These are phyloP conservation scores for Allophyes oxyacanthae DNA, from an alignment of 2,888 invertebrate genomes.

Conservation along the genomic window DNA sequence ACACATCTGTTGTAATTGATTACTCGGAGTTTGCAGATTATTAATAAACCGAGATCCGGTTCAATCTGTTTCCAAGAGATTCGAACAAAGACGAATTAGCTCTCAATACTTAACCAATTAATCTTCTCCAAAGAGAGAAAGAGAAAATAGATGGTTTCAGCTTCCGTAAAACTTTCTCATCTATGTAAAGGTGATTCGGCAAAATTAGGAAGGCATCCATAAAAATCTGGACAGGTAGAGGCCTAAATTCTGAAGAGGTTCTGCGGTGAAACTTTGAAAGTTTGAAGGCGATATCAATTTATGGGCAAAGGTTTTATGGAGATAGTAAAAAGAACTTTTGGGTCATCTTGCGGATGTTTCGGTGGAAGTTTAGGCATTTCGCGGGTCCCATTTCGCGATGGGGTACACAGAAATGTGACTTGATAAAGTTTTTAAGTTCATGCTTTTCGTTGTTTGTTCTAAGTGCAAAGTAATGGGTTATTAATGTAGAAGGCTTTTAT, in stretches of 20 bases:
- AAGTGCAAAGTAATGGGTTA: conserved; percentile 43
- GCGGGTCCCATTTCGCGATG: conserved; percentile 32
- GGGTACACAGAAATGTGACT: conserved; percentile 48
- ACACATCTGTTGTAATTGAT: conserved; percentile 46
- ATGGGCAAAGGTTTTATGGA: conserved; percentile 63
- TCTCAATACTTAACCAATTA: conserved; percentile 35
- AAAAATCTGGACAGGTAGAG: conserved; percentile 52
- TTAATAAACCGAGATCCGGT: conserved; percentile 37
- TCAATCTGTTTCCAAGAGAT: conserved; percentile 16
- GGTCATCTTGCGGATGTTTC: conserved; percentile 60
- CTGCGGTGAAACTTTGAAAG: conserved; percentile 47
- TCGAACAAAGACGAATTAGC: conserved; percentile 28
- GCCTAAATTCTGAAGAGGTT: conserved; percentile 37
- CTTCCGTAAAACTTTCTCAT: conserved; percentile 18
- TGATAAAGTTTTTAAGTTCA: conserved; percentile 47
- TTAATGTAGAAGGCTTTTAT: conserved; percentile 45
- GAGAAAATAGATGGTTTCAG: conserved; percentile 11
- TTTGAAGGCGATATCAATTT: conserved; percentile 66
- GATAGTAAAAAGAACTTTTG: conserved; percentile 68
- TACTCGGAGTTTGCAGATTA: conserved; percentile 40
- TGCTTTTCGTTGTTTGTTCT: conserved; percentile 32
- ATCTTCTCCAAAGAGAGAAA: conserved; percentile 22
- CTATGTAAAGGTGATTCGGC: conserved; percentile 14
- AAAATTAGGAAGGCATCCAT: conserved; percentile 42
- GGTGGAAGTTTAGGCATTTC: conserved; percentile 55